These are phyloP conservation scores for Pachyrhynchus sulphureomaculatus DNA, from an alignment of 1,140 invertebrate species.

Conservation along the genomic window DNA sequence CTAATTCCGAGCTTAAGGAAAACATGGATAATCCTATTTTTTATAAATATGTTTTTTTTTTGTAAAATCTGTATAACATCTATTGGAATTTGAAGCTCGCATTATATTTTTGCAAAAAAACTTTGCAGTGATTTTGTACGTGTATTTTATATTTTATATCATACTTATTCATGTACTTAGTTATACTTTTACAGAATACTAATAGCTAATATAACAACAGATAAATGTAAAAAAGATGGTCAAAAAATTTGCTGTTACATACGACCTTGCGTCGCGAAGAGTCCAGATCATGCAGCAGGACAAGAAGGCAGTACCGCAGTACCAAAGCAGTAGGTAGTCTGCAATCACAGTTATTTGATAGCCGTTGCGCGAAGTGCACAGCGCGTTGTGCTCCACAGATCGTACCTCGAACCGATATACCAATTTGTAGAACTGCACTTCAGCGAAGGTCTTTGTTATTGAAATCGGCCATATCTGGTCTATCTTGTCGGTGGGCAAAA, in stretches of 20 bases:
- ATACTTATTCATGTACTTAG: too few species aligned
- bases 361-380: conserved; percentile 27
- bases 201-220: too few species aligned
- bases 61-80: too few species aligned
- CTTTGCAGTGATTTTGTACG: too few species aligned
- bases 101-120: too few species aligned
- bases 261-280: conserved; percentile 29
- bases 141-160: too few species aligned
- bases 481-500: conserved; percentile 4
- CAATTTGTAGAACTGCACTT: conserved; percentile 23
- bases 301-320: conserved; percentile 21
- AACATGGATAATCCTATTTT: too few species aligned
- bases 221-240: conserved; percentile 8
- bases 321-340: conserved; percentile 28
- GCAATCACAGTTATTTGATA: conserved; percentile 33
- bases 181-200: too few species aligned
- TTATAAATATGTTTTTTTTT: too few species aligned
- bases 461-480: conserved; percentile 13
- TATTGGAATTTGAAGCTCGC: too few species aligned
- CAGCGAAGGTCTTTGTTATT: conserved; percentile 21
- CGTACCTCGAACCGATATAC: conserved; percentile 9
- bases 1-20: too few species aligned
- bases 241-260: conserved; percentile 25
- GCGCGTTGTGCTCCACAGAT: conserved; percentile 12
- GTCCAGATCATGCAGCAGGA: conserved; percentile 30